Evolutionary conservation across 2,797 vertebrate species (phyloP), one percentile per base, ranked within the genome.

Genomic region (Jordanella pulchra): DNA sequence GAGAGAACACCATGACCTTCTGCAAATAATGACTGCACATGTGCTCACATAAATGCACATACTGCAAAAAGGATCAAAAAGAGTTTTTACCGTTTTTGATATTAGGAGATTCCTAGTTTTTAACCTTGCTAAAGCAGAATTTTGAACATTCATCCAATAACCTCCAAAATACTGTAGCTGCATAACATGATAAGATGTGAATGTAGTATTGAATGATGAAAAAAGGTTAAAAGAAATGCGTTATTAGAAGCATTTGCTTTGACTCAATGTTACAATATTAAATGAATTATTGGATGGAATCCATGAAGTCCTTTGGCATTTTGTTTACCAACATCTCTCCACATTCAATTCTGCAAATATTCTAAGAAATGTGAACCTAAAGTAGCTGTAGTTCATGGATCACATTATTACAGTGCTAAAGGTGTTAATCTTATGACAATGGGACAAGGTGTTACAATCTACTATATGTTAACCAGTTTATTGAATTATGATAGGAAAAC

Each of bases 1-100:
- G 74, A 71, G 78, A 76, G 84, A 89, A 92, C 91, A 89, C 76
- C 15, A 42, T 83, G 90, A 90, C 84, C 89, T 81, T 80, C 81
- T 79, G 71, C 68, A 82, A 45, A 67, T 53, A 69, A 56, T 82
- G 79, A 80, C 79, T 79, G 63, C 69, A 70, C 77, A 69, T 53
- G 71, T 45, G 79, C 67, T 76, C 51, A 76, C 45, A 21, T 61
- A 72, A 28, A 56, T 58, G 65, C 65, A 72, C 28, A 45, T 44
- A 66, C 47, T 63, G 61, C 80, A 68, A 68, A 39, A n/a, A 65
- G 4, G 9, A 56, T 51, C 44, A 60, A 48, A 79, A 72, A 68
- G 35, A 80, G 51, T 68, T 71, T 53, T 72, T 42, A 55, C 45
- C 63, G 72, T 68, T 42, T 67, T 55, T 73, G 54, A 66, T 51